These are phyloP conservation scores for Pseudomyrmex gracilis DNA, from an alignment of 1,140 invertebrate species.

Conservation along the genomic window DNA sequence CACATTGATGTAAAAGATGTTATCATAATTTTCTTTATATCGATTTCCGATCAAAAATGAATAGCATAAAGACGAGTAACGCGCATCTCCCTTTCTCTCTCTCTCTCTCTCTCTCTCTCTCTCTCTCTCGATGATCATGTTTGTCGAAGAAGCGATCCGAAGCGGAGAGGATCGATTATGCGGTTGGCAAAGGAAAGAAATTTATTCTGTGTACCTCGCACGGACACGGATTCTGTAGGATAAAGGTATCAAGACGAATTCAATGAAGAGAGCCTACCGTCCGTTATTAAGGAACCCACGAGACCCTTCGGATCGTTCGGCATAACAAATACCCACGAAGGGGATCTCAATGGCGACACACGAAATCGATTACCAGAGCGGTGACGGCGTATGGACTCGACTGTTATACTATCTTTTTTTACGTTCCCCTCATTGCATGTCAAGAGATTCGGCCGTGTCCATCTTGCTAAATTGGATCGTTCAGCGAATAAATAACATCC, in stretches of 20 bases:
- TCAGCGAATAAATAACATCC: slow-evolving; percentile 2
- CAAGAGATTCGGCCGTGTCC: slow-evolving; percentile 6
- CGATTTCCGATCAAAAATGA: slow-evolving; percentile 49
- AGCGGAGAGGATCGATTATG: slow-evolving; percentile 50
- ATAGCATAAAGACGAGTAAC: slow-evolving; percentile 6
- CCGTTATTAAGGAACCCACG: slow-evolving; percentile 69
- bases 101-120: too few species aligned
- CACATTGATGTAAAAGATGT: slow-evolving; percentile 34
- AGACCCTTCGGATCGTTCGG: slow-evolving; percentile 56
- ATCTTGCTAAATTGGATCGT: neutral
- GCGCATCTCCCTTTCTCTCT: neutral
- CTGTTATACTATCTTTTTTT: slow-evolving; percentile 34
- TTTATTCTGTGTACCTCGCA: slow-evolving; percentile 59
- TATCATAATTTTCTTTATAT: slow-evolving; percentile 52
- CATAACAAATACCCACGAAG: slow-evolving; percentile 60
- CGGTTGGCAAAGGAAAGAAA: slow-evolving; percentile 55
- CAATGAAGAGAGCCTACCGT: slow-evolving; percentile 72
- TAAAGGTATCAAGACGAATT: slow-evolving; percentile 72
- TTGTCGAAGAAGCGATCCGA: slow-evolving; percentile 15
- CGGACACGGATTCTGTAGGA: slow-evolving; percentile 62
- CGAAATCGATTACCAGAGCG: slow-evolving; percentile 54
- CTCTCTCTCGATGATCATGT: slow-evolving; percentile 29
- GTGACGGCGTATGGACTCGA: too few species aligned
- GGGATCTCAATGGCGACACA: slow-evolving; percentile 54
- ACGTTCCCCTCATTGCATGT: slow-evolving; percentile 14